These are phyloP conservation scores for Zoanthus gigantus DNA, from an alignment of 92 coral and sea anemone species.

Conservation along the genomic window DNA sequence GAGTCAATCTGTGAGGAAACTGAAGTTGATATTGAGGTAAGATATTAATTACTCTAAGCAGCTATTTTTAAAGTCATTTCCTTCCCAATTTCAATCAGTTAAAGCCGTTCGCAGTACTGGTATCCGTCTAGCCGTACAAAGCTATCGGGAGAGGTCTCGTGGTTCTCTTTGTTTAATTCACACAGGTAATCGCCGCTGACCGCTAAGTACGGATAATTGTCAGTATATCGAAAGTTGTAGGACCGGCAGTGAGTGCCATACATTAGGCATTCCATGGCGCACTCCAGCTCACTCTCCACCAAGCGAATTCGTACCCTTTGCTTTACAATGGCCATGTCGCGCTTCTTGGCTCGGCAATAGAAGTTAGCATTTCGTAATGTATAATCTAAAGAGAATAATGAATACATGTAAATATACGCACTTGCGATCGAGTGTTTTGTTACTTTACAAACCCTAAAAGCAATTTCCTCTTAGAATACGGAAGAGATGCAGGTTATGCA, in stretches of 20 bases:
- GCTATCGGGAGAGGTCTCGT: constrained; percentile 36
- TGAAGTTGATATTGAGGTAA: too few relatives aligned
- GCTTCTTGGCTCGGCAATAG: constrained; percentile 60
- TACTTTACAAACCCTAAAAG: too few relatives aligned
- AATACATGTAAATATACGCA: neutral
- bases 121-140: constrained; percentile 48
- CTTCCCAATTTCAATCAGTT: neutral
- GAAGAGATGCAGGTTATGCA: too few relatives aligned
- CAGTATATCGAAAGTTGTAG: constrained; percentile 56
- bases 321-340: constrained; percentile 49
- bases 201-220: constrained; percentile 20
- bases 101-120: constrained; percentile 67
- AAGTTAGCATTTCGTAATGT: constrained; percentile 60
- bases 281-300: constrained; percentile 64
- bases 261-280: constrained; percentile 69
- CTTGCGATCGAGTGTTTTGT: too few relatives aligned
- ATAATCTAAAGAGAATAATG: constrained; percentile 26
- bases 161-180: constrained; percentile 44
- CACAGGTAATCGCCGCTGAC: constrained; percentile 18
- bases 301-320: constrained; percentile 58
- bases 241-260: constrained; percentile 58
- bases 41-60: too few relatives aligned
- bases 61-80: too few relatives aligned
- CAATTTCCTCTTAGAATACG: too few relatives aligned
- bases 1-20: too few relatives aligned